A percentile compares a stretch with the other conserved stretches of the same genome.
These are phyloP conservation scores for Sitobion miscanthi DNA, from an alignment of 1,140 invertebrate species.

Conservation along the genomic window DNA sequence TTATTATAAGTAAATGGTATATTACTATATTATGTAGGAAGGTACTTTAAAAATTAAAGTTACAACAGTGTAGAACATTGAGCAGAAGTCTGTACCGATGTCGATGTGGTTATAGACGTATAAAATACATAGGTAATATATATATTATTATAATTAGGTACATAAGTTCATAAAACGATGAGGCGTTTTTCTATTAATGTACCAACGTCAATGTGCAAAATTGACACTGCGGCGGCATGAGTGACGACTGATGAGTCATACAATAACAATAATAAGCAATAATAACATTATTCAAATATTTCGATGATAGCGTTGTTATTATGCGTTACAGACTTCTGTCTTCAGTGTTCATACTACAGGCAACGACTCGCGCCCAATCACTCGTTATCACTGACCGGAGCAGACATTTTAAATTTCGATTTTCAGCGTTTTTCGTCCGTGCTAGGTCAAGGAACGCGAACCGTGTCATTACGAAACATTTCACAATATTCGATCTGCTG, in stretches of 20 bases:
- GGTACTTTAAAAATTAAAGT: too few relatives aligned
- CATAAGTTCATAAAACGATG: not conserved
- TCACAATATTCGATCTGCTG: not conserved
- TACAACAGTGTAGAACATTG: too few relatives aligned
- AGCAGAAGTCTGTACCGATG: too few relatives aligned
- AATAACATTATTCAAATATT: too few relatives aligned
- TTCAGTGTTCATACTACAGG: not conserved
- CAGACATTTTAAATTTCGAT: not conserved
- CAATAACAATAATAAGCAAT: not conserved
- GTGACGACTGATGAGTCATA: not conserved
- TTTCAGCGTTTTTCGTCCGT: not conserved
- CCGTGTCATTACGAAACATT: not conserved
- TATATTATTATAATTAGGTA: not conserved
- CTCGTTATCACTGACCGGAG: not conserved
- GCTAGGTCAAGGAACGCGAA: not conserved
- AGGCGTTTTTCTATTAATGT: not conserved
- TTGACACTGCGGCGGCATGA: not conserved
- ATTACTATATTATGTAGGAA: too few relatives aligned
- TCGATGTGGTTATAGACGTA: not conserved
- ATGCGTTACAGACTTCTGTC: too few relatives aligned
- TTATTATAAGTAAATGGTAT: too few relatives aligned
- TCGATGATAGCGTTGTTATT: not conserved
- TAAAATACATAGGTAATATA: not conserved
- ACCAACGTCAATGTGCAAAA: not conserved
- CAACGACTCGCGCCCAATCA: not conserved